Conservation (phyloP, 2,888 invertebrate genomes). For the Allolobophora icterica region DNA sequence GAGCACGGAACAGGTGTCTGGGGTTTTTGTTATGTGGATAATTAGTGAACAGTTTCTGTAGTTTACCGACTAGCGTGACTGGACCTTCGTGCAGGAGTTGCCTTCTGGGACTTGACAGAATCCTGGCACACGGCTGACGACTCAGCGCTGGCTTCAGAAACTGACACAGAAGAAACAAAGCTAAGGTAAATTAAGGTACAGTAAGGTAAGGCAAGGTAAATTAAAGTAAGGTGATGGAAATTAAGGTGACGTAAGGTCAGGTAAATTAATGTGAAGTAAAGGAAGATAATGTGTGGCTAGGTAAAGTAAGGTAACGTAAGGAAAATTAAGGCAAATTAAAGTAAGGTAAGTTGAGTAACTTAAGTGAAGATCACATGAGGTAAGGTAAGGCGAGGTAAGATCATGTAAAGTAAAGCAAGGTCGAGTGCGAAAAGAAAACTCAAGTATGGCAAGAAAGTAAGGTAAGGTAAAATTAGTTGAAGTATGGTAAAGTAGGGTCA, state of each 20-base stretch:
- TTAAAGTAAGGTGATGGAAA: neutral
- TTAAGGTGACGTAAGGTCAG: neutral
- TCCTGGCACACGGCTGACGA: constrained; percentile 72
- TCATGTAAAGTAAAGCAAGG: neutral
- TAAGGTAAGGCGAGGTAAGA: neutral
- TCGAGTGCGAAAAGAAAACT: too few species aligned
- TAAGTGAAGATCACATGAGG: neutral
- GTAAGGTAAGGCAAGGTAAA: neutral
- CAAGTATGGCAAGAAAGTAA: too few species aligned
- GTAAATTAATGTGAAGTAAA: too few species aligned
- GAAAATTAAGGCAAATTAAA: neutral
- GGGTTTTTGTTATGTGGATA: too few species aligned
- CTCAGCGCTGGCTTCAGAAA: constrained; percentile 70
- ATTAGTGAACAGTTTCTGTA: neutral
- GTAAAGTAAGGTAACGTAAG: too few species aligned
- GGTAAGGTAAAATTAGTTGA: constrained; percentile 47
- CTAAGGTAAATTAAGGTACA: neutral
- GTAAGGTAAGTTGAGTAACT: neutral
- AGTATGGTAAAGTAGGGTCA: too few species aligned
- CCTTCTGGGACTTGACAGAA: constrained; percentile 69
- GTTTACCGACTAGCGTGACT: constrained; percentile 67
- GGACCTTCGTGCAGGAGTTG: constrained; percentile 68
- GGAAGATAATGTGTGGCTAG: too few species aligned
- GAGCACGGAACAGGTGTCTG: too few species aligned
- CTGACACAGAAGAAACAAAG: constrained; percentile 55